These are phyloP conservation scores for Antheraea assamensis DNA, from an alignment of 2,888 invertebrate species.

Conservation along the genomic window DNA sequence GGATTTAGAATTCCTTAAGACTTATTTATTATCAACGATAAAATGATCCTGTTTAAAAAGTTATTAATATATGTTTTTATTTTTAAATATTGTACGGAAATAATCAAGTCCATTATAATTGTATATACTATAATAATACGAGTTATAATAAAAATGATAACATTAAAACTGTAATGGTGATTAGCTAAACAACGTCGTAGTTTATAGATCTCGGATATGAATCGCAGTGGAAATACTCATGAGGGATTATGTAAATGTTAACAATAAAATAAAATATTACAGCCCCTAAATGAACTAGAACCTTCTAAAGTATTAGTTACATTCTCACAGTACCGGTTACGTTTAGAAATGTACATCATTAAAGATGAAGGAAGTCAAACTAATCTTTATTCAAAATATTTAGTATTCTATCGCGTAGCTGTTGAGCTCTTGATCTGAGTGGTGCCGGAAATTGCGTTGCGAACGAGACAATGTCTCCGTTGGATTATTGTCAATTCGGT, in stretches of 20 bases:
- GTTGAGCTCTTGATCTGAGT: constrained; percentile 49
- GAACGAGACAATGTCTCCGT: constrained; percentile 67
- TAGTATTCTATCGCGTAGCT: constrained; percentile 36
- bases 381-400: constrained; percentile 32
- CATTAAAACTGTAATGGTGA: no score
- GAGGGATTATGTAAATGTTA: background rate
- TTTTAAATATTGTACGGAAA: background rate
- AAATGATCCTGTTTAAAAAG: background rate
- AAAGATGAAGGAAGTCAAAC: background rate
- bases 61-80: background rate
- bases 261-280: background rate
- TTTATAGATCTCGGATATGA: no score
- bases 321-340: background rate
- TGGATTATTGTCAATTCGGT: constrained; percentile 70
- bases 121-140: no score
- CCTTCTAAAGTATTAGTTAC: background rate
- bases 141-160: no score
- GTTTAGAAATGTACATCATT: background rate
- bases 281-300: background rate
- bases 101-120: no score
- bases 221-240: no score
- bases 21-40: background rate
- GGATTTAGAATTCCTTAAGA: background rate
- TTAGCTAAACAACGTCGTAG: no score
- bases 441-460: constrained; percentile 69